These are phyloP conservation scores for Sarcophaga variegata DNA, from an alignment of 2,888 invertebrate genomes.

Conservation along the genomic window DNA sequence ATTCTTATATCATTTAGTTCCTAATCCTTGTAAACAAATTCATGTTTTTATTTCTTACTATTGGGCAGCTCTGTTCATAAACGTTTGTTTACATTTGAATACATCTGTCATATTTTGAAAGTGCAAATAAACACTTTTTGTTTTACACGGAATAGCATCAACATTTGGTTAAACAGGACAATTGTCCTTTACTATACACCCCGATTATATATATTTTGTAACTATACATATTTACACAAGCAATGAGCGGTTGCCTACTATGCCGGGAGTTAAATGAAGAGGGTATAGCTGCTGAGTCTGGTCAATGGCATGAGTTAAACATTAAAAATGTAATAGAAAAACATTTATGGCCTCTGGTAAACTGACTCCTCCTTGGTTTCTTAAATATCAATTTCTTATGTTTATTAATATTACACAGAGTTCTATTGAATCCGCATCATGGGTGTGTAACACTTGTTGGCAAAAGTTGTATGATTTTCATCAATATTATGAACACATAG, in stretches of 20 bases:
- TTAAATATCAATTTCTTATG: background rate
- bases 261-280: conserved; percentile 39
- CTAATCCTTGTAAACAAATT: too few relatives aligned
- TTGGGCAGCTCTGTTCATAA: too few relatives aligned
- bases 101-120: too few relatives aligned
- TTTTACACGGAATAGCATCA: too few relatives aligned
- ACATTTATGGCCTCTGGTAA: conserved; percentile 60
- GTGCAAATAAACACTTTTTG: too few relatives aligned
- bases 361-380: background rate
- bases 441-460: conserved; percentile 75
- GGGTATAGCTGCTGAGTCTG: conserved; percentile 31
- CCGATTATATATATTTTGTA: too few relatives aligned
- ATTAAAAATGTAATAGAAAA: conserved; percentile 51
- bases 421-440: conserved; percentile 2
- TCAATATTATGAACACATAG: conserved; percentile 74
- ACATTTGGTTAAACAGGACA: background rate
- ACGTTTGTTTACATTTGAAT: too few relatives aligned
- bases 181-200: too few relatives aligned
- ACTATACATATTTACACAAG: background rate
- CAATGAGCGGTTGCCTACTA: conserved; percentile 59
- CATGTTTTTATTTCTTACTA: too few relatives aligned
- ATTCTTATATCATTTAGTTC: too few relatives aligned
- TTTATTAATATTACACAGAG: conserved; percentile 15
- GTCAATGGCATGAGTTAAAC: conserved; percentile 51
- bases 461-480: conserved; percentile 74